Evolutionary conservation across 2,888 invertebrate genomes (phyloP).

Genomic region (Acrocera orbiculus): DNA sequence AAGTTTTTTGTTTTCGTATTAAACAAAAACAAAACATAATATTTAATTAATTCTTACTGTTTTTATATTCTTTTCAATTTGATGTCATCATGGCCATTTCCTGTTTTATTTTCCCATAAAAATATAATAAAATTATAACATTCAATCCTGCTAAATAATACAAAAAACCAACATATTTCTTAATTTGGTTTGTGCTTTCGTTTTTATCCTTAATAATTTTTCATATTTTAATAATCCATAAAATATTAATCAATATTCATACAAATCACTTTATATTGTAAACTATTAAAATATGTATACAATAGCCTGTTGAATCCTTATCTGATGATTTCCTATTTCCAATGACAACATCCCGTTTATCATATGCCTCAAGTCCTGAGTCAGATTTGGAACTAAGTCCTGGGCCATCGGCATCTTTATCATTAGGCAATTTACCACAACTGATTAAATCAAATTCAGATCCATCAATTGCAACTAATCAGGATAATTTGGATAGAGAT

Average conservation of each 20-base stretch:
- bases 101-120: conserved; percentile 20
- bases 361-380: conserved; percentile 91
- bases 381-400: conserved; percentile 82
- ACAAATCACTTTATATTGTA: too few relatives aligned
- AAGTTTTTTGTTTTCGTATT: too few relatives aligned
- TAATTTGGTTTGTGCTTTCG: too few relatives aligned
- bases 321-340: conserved; percentile 98
- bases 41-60: too few relatives aligned
- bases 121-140: background rate
- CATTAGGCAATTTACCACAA: conserved; percentile 38
- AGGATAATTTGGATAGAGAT: conserved; percentile 60
- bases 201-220: too few relatives aligned
- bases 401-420: conserved; percentile 43
- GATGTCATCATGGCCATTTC: conserved; percentile 27
- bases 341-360: conserved; percentile 86
- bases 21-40: too few relatives aligned
- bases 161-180: too few relatives aligned
- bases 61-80: conserved; percentile 8
- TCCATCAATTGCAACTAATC: conserved; percentile 85
- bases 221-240: too few relatives aligned
- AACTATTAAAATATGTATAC: too few relatives aligned
- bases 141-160: background rate
- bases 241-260: too few relatives aligned
- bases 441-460: conserved; percentile 76
- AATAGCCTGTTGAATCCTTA: conserved; percentile 88